A percentile compares a stretch with the other conserved stretches of the same genome.
phyloP scores from a whole-genome alignment of 2,113 vertebrate genomes.

The Xyrauchen texanus region DNA sequence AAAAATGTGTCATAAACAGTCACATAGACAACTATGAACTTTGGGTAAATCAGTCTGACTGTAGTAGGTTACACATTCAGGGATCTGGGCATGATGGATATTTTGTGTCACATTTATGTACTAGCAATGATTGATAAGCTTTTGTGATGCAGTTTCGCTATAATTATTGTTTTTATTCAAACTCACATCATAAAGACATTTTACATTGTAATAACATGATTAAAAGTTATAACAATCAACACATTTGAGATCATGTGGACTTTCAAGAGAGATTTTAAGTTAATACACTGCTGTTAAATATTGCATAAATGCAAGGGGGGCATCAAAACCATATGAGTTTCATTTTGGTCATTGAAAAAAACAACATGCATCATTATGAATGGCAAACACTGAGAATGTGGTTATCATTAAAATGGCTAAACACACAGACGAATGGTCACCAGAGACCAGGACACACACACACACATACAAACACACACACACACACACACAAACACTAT shows the following conservation, averaged over 20 bases:
- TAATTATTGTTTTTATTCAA: background rate
- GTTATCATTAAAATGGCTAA: slow-evolving; percentile 70
- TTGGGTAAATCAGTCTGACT: no score
- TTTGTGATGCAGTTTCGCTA: background rate
- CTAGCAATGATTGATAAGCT: background rate
- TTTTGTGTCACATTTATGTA: background rate
- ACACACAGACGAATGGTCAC: slow-evolving; percentile 60
- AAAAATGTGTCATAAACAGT: background rate
- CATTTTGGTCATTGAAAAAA: slow-evolving; percentile 64
- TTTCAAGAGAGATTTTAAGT: background rate
- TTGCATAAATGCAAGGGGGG: slow-evolving; percentile 16
- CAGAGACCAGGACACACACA: slow-evolving; percentile 51
- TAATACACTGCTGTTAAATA: slow-evolving; percentile 16
- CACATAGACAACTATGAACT: background rate
- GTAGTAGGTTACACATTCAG: no score
- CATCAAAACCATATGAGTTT: slow-evolving; percentile 66
- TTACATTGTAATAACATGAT: slow-evolving; percentile 23
- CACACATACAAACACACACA: slow-evolving; percentile 1
- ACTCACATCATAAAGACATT: slow-evolving; percentile 6
- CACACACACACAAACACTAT: slow-evolving; percentile 21
- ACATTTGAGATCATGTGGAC: background rate
- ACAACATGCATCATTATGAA: slow-evolving; percentile 63
- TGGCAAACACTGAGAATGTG: slow-evolving; percentile 63
- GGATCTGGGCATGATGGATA: background rate
- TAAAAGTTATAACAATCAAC: slow-evolving; percentile 6